Base-by-base conservation (phyloP, 2,888 invertebrate species). In the Linyphia triangularis region DNA sequence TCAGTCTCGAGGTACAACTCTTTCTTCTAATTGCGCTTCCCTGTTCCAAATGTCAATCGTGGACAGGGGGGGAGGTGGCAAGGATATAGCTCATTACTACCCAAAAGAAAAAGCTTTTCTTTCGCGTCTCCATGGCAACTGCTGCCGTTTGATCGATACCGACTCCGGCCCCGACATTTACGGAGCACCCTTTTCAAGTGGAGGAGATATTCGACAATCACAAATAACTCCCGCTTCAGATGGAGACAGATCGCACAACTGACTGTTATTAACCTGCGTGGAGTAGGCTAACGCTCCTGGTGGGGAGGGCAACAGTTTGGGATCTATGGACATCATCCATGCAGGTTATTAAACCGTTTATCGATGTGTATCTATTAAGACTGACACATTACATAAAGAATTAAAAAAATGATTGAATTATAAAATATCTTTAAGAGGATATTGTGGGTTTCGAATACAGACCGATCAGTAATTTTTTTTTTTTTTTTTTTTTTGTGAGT, bases 121-220 rank as follows among this genome's bases (percentile, higher is more conserved):
- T 84, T 81, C 57, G 37, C 59, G 86, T 86, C 67, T 57, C 37
- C 75, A 86, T 86, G 86, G 81, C 51, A 30, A 86, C 86, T 67
- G 57, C 19, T 75, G 75, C 81, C 73, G 37, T 81, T 86, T 86
- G 86, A 86, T 86, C 86, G 86, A 86, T 86, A 86, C 79, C 33
- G 73, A 37, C 86, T 73, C 73, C 86, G 86, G 81, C 79, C 81
- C 86, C 86, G 85, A 85, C 85, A 79, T 85, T 85, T 85, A 79
- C 79, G 72, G 72, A 51, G 78, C 43, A 77, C 78, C 43, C 70
- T 57, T 63, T 72, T 65, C 43, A 43, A 63, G 43, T 65, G 67
- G 67, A 51, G 69, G 61, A 51, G 79, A 22, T 67, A 22, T 51
- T 51, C 51, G 51, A 51, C 51, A 79, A 85, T 81, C 81, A 57